phyloP scores from a whole-genome alignment of 2,113 vertebrate species.

The Phylloscopus whistleri region DNA sequence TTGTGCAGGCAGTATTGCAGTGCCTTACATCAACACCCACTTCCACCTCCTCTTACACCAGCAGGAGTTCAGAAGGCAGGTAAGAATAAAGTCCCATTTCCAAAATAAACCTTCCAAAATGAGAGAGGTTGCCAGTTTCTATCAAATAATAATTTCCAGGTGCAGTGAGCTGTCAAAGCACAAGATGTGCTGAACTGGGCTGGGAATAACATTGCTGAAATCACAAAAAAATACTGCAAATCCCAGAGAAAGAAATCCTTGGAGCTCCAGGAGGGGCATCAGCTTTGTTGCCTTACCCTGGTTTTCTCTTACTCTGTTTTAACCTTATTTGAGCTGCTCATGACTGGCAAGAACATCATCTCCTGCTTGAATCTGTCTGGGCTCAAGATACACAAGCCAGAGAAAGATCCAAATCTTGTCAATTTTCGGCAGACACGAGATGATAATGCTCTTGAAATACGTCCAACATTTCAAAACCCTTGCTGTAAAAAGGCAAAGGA shows the following conservation, averaged over 20 bases:
- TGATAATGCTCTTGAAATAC: neutral
- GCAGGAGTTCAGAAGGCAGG: neutral
- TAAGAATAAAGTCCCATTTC: neutral
- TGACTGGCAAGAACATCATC: neutral
- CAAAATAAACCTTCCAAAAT: neutral
- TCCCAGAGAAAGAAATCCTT: neutral
- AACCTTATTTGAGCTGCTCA: neutral
- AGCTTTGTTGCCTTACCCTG: neutral
- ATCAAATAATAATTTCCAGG: conserved; percentile 47
- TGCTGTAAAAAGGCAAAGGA: neutral
- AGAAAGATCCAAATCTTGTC: conserved; percentile 27
- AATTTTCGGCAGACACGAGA: neutral
- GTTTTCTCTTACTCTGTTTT: neutral
- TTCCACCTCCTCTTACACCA: neutral
- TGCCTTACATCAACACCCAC: neutral
- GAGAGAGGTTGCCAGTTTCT: neutral
- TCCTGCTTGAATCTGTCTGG: neutral
- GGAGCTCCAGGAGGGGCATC: neutral
- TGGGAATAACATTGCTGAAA: conserved; percentile 21
- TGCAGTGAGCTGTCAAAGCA: conserved; percentile 42
- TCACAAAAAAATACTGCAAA: neutral
- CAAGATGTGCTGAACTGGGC: neutral
- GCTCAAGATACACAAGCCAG: neutral
- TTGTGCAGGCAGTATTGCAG: neutral
- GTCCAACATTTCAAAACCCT: neutral